These are phyloP conservation scores for Elysia chlorotica DNA, from an alignment of 1,140 invertebrate species.

Conservation along the genomic window DNA sequence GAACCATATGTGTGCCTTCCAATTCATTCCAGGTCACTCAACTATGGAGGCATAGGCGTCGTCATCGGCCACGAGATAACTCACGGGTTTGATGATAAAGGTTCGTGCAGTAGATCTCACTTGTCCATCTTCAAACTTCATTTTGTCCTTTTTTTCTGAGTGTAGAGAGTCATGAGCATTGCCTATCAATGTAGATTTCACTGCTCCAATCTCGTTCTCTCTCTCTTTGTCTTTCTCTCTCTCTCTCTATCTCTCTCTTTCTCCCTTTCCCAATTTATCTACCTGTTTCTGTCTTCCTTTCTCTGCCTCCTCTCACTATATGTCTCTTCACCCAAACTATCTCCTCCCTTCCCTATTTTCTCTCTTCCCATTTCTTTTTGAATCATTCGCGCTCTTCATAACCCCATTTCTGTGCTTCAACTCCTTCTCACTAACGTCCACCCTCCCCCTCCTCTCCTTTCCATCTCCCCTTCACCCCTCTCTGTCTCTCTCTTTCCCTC, in stretches of 20 bases:
- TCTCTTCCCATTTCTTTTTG: neutral
- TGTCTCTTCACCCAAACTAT: neutral
- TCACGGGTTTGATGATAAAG: neutral
- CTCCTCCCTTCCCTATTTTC: neutral
- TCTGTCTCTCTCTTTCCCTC: constrained; percentile 8
- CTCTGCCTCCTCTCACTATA: neutral
- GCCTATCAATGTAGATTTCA: neutral
- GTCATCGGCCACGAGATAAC: neutral
- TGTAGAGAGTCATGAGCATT: no score
- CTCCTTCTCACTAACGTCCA: neutral
- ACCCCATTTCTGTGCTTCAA: neutral
- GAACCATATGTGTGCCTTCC: no score
- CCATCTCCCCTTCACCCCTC: neutral
- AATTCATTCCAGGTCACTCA: neutral
- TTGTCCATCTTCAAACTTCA: no score
- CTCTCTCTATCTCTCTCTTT: constrained; percentile 9
- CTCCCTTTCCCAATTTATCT: neutral
- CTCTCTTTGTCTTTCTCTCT: constrained; percentile 5
- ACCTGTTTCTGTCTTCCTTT: neutral
- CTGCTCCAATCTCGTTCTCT: constrained; percentile 2
- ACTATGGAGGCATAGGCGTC: neutral
- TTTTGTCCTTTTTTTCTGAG: no score
- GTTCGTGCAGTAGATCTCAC: neutral
- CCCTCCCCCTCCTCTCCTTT: neutral
- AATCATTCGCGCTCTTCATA: neutral